Evolutionary conservation across 2,797 vertebrate species (phyloP).

Genomic region (Tauraco hartlaubi): DNA sequence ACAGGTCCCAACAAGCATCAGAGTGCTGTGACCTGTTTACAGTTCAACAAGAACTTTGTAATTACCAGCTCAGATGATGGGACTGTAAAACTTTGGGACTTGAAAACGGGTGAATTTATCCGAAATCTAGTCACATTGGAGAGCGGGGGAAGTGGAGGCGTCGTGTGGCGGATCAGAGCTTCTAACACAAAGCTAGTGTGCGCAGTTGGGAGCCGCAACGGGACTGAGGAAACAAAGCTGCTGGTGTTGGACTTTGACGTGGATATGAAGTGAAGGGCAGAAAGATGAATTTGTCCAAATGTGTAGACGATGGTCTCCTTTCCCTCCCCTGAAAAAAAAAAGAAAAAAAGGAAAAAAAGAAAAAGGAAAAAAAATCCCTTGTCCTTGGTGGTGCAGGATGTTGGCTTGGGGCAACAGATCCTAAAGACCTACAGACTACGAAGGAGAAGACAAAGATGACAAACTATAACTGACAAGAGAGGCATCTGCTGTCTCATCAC

Average conservation of each 20-base stretch:
- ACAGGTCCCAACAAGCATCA: slow-evolving; percentile 99
- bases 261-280: slow-evolving; percentile 96
- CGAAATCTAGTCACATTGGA: slow-evolving; percentile 99
- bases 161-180: slow-evolving; percentile 98
- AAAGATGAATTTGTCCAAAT: slow-evolving; percentile 81
- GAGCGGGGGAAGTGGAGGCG: slow-evolving; percentile 98
- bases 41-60: slow-evolving; percentile 99
- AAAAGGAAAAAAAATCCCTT: slow-evolving; percentile 79
- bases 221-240: slow-evolving; percentile 99
- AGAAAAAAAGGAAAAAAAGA: slow-evolving; percentile 34
- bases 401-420: slow-evolving; percentile 85
- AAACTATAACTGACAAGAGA: slow-evolving; percentile 79
- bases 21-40: slow-evolving; percentile 99
- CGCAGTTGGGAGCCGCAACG: slow-evolving; percentile 97
- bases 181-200: slow-evolving; percentile 99
- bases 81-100: slow-evolving; percentile 99
- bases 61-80: slow-evolving; percentile 99
- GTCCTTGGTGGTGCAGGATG: slow-evolving; percentile 85
- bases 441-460: slow-evolving; percentile 78
- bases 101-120: slow-evolving; percentile 99
- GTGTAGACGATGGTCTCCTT: slow-evolving; percentile 81
- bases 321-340: slow-evolving; percentile 70
- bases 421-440: slow-evolving; percentile 83
- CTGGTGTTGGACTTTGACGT: slow-evolving; percentile 99
- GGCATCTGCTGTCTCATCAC: slow-evolving; percentile 78